These are phyloP conservation scores for Enteromius afrohamiltoni DNA, from an alignment of 2,797 vertebrate genomes.

Conservation along the genomic window DNA sequence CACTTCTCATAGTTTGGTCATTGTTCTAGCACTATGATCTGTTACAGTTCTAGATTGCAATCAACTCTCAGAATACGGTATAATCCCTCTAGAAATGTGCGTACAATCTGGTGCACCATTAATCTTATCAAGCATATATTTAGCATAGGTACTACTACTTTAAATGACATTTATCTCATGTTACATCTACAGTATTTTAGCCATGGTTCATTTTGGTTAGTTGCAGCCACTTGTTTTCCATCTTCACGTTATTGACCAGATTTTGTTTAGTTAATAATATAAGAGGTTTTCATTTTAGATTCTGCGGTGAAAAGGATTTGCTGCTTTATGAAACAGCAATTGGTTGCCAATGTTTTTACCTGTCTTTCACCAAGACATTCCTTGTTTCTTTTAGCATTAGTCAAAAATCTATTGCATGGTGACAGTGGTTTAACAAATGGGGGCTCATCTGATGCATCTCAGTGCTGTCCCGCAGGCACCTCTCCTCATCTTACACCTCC, in stretches of 20 bases:
- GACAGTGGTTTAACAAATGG: background rate
- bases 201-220: conserved; percentile 2
- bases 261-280: background rate
- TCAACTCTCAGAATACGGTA: conserved; percentile 15
- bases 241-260: background rate
- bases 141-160: background rate
- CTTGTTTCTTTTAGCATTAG: background rate
- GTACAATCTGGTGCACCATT: conserved; percentile 11
- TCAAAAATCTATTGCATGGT: background rate
- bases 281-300: background rate
- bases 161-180: background rate
- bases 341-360: background rate
- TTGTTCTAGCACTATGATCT: background rate
- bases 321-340: background rate
- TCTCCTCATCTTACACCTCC: conserved; percentile 43
- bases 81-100: conserved; percentile 35
- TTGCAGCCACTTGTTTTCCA: background rate
- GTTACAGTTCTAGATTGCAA: background rate
- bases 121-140: conserved; percentile 32
- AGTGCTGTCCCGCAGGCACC: background rate
- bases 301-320: background rate
- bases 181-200: conserved; percentile 2
- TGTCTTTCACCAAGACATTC: background rate
- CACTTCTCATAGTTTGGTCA: background rate
- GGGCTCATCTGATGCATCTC: background rate